Percentiles rank a stretch among this genome's conserved stretches.
These are phyloP conservation scores for Drosophila hydei DNA, from an alignment of 1,140 invertebrate species.

Conservation along the genomic window DNA sequence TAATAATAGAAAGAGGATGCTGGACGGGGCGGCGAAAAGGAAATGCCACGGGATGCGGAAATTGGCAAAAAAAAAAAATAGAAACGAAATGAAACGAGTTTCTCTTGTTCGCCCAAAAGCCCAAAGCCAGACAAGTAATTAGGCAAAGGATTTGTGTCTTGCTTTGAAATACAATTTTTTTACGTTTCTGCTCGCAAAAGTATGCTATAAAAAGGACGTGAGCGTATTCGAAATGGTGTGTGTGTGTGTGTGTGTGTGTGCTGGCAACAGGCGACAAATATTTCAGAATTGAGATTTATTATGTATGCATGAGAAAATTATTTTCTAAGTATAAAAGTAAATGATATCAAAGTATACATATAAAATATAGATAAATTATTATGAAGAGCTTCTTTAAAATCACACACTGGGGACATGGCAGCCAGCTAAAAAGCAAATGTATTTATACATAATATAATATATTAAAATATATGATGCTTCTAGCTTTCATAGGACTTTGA, in stretches of 20 bases:
- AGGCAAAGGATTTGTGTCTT: constrained; percentile 72
- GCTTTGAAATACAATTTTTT: constrained; percentile 35
- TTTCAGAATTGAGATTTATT: constrained; percentile 8
- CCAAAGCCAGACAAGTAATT: constrained; percentile 76
- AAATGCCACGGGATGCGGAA: constrained; percentile 34
- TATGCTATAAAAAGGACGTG: constrained; percentile 62
- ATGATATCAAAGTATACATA: neutral
- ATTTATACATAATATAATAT: too few species aligned
- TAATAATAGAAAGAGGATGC: constrained; percentile 66
- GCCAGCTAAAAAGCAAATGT: too few species aligned
- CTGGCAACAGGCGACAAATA: constrained; percentile 34
- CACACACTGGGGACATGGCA: neutral
- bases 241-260: neutral
- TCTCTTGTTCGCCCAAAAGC: constrained; percentile 23
- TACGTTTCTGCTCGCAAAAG: constrained; percentile 36
- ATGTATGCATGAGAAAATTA: neutral
- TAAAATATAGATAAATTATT: neutral
- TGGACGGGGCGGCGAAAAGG: neutral
- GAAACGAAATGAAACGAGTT: constrained; percentile 33
- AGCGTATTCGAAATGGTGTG: constrained; percentile 32
- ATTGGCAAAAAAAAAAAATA: constrained; percentile 42
- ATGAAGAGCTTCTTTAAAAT: too few species aligned
- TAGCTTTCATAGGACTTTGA: too few species aligned
- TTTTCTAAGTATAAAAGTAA: neutral
- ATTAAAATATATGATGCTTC: too few species aligned